Conservation (phyloP, 2,888 invertebrate species). For the Acleris emargana region DNA sequence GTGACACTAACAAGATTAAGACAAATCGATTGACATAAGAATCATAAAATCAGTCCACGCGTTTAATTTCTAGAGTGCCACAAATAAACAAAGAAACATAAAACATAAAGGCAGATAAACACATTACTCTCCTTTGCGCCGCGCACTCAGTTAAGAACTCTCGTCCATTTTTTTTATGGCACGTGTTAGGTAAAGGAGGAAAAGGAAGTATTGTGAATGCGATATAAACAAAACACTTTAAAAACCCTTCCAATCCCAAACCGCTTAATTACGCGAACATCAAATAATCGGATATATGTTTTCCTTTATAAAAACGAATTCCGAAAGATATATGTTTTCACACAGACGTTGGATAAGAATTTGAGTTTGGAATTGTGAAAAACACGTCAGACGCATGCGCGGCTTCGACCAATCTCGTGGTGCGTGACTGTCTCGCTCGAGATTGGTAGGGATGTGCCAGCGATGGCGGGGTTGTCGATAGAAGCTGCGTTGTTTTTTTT, state of each 20-base stretch:
- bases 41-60: too few relatives aligned
- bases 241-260: slow-evolving; percentile 7
- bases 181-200: too few relatives aligned
- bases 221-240: too few relatives aligned
- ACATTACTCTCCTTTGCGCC: too few relatives aligned
- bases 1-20: too few relatives aligned
- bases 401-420: slow-evolving; percentile 61
- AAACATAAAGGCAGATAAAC: too few relatives aligned
- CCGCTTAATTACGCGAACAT: slow-evolving; percentile 17
- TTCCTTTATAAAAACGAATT: slow-evolving; percentile 54
- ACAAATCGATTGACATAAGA: too few relatives aligned
- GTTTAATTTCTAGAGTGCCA: too few relatives aligned
- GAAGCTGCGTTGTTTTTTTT: not conserved
- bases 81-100: too few relatives aligned
- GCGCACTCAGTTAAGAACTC: too few relatives aligned
- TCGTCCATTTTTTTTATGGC: too few relatives aligned
- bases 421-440: slow-evolving; percentile 53
- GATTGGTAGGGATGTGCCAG: slow-evolving; percentile 46
- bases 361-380: slow-evolving; percentile 64
- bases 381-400: slow-evolving; percentile 72
- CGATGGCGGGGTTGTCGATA: slow-evolving; percentile 46
- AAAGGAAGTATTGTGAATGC: too few relatives aligned
- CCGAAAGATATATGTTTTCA: slow-evolving; percentile 62
- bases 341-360: slow-evolving; percentile 52
- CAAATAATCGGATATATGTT: slow-evolving; percentile 46